Base-by-base conservation (phyloP, 2,797 vertebrate genomes). In the Scarus forsteni region DNA sequence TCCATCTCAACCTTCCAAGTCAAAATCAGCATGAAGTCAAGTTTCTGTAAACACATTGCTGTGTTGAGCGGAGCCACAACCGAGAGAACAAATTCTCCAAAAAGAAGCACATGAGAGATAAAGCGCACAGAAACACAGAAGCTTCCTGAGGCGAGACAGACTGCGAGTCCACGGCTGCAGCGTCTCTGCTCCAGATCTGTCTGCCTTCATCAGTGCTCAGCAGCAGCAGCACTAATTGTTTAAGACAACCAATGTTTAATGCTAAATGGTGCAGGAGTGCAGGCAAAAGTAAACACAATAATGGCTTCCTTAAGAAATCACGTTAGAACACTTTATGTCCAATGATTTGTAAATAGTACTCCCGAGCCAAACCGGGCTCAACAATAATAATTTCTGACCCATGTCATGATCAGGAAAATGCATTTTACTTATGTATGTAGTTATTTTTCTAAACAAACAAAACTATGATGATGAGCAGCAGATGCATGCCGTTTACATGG, bases 161-260 rank as follows among this genome's bases (percentile, higher is more conserved):
- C 67, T 49, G 65, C 60, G 42, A 60, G 59, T 72, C 65, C 70
- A 66, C 64, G 3, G 66, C 66, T 82, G 19, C 77, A 63, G 70
- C 79, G 74, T 57, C 70, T 73, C 79, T 74, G 80, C 80, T 89
- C 89, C 76, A 89, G 71, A 85, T 89, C 77, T 76, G 88, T 86
- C 89, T 66, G 79, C 73, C 75, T 81, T 73, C 75, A 61, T 85
- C 66, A 69, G 39, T 63, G 68, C 63, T 81, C 76, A 46, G 58
- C 60, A 11, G 65, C 66, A 42, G 63, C 70, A 61, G 69, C 58
- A 50, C 73, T 87, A 84, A 91, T 86, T 79, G 69, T 75, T 64
- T 36, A 46, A 42, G 84, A 91, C 87, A 88, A 74, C 42, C 38
- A 6, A 49, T 69, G 78, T 79, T 85, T 69, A 77, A 83, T 70